These are phyloP conservation scores for Batillaria attramentaria DNA, from an alignment of 1,140 invertebrate genomes.

Conservation along the genomic window DNA sequence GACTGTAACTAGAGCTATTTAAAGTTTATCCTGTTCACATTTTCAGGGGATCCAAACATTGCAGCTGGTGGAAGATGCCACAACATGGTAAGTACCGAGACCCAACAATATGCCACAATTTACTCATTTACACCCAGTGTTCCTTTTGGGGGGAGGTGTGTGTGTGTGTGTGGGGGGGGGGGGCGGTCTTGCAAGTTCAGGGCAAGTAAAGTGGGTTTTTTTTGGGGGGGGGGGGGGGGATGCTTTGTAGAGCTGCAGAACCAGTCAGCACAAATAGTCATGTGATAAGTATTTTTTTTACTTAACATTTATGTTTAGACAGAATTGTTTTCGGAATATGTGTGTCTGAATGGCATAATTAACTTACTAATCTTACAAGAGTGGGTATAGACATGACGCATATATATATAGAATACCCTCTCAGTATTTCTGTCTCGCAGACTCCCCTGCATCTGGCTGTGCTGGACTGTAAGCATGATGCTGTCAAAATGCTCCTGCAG, in stretches of 20 bases:
- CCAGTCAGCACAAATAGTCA: not conserved
- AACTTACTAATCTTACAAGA: not conserved
- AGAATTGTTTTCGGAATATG: not conserved
- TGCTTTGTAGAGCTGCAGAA: not conserved
- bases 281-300: not conserved
- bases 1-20: not conserved
- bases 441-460: slow-evolving; percentile 85
- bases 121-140: not conserved
- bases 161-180: not conserved
- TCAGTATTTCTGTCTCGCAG: slow-evolving; percentile 62
- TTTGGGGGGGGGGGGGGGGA: too few species aligned
- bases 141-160: slow-evolving; percentile 3
- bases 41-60: slow-evolving; percentile 62
- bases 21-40: slow-evolving; percentile 18
- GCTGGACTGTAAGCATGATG: slow-evolving; percentile 84
- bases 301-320: not conserved
- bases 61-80: slow-evolving; percentile 52
- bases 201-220: too few species aligned
- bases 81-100: slow-evolving; percentile 52
- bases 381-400: not conserved
- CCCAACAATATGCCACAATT: slow-evolving; percentile 1
- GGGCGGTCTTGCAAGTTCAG: not conserved
- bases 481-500: slow-evolving; percentile 80
- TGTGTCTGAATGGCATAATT: not conserved
- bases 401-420: not conserved